Base-by-base conservation (phyloP, 2,797 vertebrate genomes). In the Parauchenoglanis ngamensis region DNA sequence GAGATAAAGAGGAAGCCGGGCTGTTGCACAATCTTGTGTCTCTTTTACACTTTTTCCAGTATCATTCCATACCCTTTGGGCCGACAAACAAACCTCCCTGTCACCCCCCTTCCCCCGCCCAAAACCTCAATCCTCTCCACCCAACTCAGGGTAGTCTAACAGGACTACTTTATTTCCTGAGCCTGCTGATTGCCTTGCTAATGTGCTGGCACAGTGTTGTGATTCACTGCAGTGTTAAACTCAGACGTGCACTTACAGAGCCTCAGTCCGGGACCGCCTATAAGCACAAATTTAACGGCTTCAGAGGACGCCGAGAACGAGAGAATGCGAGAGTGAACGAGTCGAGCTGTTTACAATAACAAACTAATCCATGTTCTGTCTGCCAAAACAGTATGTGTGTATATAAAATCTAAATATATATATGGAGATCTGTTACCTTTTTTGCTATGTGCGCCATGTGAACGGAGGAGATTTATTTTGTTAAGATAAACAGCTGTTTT, bases 221-320 rank as follows among this genome's bases (percentile, higher is more conserved):
- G 88, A 86, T 90, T 90, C 90, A 88, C 89, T 31, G 67, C 90
- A 90, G 87, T 46, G 57, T 81, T 81, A 35, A 84, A 61, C 46
- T 85, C 61, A 81, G 31, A 28, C 84, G 67, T 85, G 89, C 84
- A 88, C 72, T 79, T 87, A 84, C 15, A 67, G 89, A 89, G 87
- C 61, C 72, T 83, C 35, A 81, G 90, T 89, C 0, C 88, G 92
- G 84, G 91, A 86, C 91, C 90, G 28, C 46, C 93, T 95, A 93
- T 92, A 97, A 98, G 97, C 97, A 98, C 98, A 98, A 97, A 94
- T 35, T 4, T 8, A 54, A 59, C 77, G 8, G 95, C 95, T 92
- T 93, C 94, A 90, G 93, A 93, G 91, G 93, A 94, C 92, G 95
- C 94, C 94, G 93, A 97, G 97, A 98, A 97, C 35, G 78, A 61